Conservation (phyloP, 2,113 vertebrate species). For the Gallinago paraguaiae region DNA sequence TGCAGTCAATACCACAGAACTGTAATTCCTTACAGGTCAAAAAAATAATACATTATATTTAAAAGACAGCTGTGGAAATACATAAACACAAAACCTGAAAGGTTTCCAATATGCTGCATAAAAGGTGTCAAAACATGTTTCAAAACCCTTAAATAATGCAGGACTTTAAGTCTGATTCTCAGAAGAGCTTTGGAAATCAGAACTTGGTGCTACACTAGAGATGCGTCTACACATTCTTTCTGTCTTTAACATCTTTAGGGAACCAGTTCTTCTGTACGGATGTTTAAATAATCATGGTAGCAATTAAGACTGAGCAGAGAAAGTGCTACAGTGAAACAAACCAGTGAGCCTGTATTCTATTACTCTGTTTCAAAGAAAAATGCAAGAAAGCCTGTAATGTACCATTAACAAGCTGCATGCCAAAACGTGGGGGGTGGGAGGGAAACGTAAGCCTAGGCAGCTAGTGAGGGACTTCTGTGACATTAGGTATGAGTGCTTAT, state of each 20-base stretch:
- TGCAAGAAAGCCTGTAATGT: not conserved
- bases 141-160: conserved; percentile 20
- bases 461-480: not conserved
- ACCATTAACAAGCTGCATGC: not conserved
- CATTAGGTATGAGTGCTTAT: not conserved
- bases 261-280: not conserved
- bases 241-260: not conserved
- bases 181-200: conserved; percentile 1
- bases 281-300: conserved; percentile 41
- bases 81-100: not conserved
- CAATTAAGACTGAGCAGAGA: conserved; percentile 9
- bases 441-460: not conserved
- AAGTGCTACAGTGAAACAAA: conserved; percentile 18
- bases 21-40: not conserved
- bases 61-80: conserved; percentile 45
- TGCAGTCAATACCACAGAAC: not conserved
- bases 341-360: not conserved
- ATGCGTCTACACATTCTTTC: not conserved
- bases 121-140: conserved; percentile 31
- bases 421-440: not conserved
- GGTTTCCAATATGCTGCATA: not conserved
- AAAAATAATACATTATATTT: conserved; percentile 17
- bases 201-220: not conserved
- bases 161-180: not conserved
- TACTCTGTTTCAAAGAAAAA: conserved; percentile 10